A percentile compares a stretch with the other conserved stretches of the same genome.
Evolutionary conservation across 1,140 invertebrate species (phyloP).

Genomic region (Drosophila elegans): DNA sequence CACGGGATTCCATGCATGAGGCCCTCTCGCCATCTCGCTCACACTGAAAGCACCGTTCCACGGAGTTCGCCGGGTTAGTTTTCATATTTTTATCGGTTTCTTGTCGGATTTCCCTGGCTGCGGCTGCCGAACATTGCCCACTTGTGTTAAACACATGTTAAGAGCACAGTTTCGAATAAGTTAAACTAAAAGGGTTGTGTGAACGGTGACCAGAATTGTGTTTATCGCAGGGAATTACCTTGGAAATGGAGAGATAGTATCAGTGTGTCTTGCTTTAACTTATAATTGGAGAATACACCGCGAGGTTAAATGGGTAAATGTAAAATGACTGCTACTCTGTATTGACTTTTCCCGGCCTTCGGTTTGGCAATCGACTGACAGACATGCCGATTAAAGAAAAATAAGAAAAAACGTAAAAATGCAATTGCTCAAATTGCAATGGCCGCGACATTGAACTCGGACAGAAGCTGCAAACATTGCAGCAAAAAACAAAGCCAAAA

Average conservation of each 20-base stretch:
- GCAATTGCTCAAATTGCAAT: constrained; percentile 29
- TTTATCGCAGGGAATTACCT: not conserved
- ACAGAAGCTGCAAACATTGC: constrained; percentile 27
- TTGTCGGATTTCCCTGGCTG: constrained; percentile 1
- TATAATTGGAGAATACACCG: too few species aligned
- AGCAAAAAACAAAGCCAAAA: constrained; percentile 24
- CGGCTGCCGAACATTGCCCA: constrained; percentile 7
- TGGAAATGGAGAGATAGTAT: not conserved
- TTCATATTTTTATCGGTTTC: constrained; percentile 8
- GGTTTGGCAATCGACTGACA: constrained; percentile 8
- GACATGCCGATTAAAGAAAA: constrained; percentile 33
- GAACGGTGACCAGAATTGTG: constrained; percentile 37
- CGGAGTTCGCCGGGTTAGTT: constrained; percentile 72
- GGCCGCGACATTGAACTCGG: constrained; percentile 42
- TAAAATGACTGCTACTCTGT: not conserved
- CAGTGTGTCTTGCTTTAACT: not conserved
- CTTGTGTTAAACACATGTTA: constrained; percentile 52
- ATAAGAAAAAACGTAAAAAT: constrained; percentile 23
- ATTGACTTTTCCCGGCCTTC: constrained; percentile 34
- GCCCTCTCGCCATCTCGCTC: constrained; percentile 19
- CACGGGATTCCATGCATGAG: constrained; percentile 52
- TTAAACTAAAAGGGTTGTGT: constrained; percentile 10
- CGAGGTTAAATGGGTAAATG: too few species aligned
- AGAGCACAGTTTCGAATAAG: not conserved
- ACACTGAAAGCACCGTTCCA: constrained; percentile 49